Evolutionary conservation across 1,140 invertebrate genomes (phyloP).

Genomic region (Hylyphantes graminicola): DNA sequence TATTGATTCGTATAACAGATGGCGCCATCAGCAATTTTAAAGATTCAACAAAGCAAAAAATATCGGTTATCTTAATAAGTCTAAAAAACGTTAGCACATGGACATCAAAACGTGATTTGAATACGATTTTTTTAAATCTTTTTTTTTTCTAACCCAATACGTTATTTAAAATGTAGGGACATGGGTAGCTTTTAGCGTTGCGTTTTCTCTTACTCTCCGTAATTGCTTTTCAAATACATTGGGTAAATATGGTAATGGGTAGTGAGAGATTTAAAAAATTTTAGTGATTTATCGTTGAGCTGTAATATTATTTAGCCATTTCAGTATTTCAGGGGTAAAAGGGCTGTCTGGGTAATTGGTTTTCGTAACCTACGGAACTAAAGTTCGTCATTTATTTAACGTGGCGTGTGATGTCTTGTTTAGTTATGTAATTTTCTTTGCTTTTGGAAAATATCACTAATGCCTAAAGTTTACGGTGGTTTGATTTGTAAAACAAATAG

Average conservation of each 20-base stretch:
- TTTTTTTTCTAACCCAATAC: not conserved
- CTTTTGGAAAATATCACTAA: too few relatives aligned
- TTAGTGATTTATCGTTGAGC: not conserved
- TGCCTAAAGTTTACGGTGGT: too few relatives aligned
- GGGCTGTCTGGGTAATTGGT: too few relatives aligned
- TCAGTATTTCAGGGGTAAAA: too few relatives aligned
- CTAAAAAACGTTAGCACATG: constrained; percentile 27
- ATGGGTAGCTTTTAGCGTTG: not conserved
- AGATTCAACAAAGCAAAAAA: constrained; percentile 5
- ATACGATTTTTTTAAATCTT: not conserved
- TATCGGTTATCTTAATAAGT: constrained; percentile 18
- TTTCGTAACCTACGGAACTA: too few relatives aligned
- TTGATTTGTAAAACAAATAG: too few relatives aligned
- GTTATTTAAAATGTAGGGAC: not conserved
- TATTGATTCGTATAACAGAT: not conserved
- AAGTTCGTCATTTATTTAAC: too few relatives aligned
- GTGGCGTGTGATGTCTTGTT: too few relatives aligned
- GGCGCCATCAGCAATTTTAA: constrained; percentile 6
- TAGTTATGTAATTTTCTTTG: too few relatives aligned
- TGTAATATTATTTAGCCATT: too few relatives aligned
- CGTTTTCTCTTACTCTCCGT: not conserved
- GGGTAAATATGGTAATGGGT: not conserved
- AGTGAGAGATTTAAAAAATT: not conserved
- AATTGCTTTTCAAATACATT: constrained; percentile 11
- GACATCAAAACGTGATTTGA: constrained; percentile 23